phyloP scores from a whole-genome alignment of 2,888 invertebrate species.

The Polydrusus pterygomalis region DNA sequence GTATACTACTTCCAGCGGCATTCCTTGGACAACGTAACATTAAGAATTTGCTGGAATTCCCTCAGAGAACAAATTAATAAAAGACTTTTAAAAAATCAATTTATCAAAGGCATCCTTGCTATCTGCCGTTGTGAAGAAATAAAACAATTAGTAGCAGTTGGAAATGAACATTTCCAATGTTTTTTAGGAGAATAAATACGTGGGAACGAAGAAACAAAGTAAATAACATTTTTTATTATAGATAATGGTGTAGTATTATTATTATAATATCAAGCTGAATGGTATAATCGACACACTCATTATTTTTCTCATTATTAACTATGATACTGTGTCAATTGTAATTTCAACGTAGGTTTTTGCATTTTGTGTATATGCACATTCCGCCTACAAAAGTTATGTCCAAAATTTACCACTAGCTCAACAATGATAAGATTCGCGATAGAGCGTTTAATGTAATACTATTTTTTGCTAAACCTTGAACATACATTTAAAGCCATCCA shows the following conservation, averaged over 20 bases:
- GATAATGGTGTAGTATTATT: neutral
- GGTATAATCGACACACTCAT: neutral
- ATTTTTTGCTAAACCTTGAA: no score
- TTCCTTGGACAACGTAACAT: neutral
- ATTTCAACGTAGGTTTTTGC: no score
- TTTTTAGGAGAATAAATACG: slow-evolving; percentile 6
- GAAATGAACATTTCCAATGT: slow-evolving; percentile 6
- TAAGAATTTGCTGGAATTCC: slow-evolving; percentile 18
- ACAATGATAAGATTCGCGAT: no score
- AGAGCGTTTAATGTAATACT: no score
- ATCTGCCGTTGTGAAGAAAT: slow-evolving; percentile 16
- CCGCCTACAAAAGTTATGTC: no score
- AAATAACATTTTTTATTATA: neutral
- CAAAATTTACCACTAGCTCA: no score
- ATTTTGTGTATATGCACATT: no score
- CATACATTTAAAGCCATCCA: no score
- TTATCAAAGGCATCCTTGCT: neutral
- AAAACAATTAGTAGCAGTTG: slow-evolving; percentile 26
- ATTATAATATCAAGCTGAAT: neutral
- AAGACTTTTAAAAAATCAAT: slow-evolving; percentile 27
- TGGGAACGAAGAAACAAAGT: neutral
- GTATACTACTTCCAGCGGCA: neutral
- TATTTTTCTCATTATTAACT: no score
- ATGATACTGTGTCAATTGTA: no score
- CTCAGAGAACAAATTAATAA: slow-evolving; percentile 25